Evolutionary conservation across 2,113 vertebrate genomes (phyloP), one percentile per base, ranked within the genome.

Genomic region (Callospermophilus lateralis): DNA sequence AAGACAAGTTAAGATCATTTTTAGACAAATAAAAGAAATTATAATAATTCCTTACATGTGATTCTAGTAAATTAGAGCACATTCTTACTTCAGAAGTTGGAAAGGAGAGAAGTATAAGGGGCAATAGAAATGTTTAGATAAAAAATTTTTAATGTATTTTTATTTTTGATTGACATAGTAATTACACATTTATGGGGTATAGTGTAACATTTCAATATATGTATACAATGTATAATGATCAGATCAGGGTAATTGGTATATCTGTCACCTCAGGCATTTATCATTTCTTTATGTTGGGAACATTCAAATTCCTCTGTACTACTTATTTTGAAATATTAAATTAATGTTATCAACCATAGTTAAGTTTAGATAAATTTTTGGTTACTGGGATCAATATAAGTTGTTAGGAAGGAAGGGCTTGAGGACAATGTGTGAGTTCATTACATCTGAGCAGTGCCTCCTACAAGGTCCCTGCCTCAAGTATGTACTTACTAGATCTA

Each of bases 1-100:
- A 90, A 81, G 72, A 73, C 4, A 80, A 93, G 39, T 74, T 68
- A 37, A 30, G 67, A n/a, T 85, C 3, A 63, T 48, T 95, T 94
- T 78, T 85, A 65, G 92, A 87, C 22, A 84, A 76, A 55, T 42
- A 70, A 78, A 87, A 81, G 70, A 51, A 96, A 55, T 86, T 84
- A 79, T 0, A 87, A 26, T 85, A 68, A 89, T 94, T 94, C n/a
- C 37, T 83, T 91, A 32, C 45, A 61, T 32, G 12, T 81, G 24
- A 76, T 51, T 94, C 51, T 81, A 92, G 53, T 53, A 68, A 91
- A 73, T 24, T 24, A 65, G 15, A 89, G 0, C 19, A 89, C 8
- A 24, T 73, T 94, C 28, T 70, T 94, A 77, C 51, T 65, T 42
- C 30, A 93, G 45, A 90, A 76, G 58, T 83, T 93, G 42, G 63